A percentile compares a stretch with the other conserved stretches of the same genome.
These are phyloP conservation scores for Lasioglossum lativentre DNA, from an alignment of 2,888 invertebrate species.

Conservation along the genomic window DNA sequence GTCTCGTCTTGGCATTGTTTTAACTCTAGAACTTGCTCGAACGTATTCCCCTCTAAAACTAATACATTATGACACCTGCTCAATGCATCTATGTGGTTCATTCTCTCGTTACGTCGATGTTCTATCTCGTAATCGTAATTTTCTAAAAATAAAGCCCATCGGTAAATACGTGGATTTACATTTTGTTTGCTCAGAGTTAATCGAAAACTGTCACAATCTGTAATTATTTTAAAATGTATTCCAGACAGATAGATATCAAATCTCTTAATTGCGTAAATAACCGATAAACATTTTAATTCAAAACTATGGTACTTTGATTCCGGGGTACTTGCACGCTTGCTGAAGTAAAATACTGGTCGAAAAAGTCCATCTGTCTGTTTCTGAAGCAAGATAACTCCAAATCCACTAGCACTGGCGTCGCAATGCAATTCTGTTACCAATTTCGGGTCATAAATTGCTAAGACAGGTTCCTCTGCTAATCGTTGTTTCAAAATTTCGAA, in stretches of 20 bases:
- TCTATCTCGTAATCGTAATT: neutral
- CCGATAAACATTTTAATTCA: too few species aligned
- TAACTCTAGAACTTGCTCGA: too few species aligned
- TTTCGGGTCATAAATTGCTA: neutral
- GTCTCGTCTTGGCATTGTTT: too few species aligned
- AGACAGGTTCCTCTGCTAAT: neutral
- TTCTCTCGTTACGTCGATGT: neutral
- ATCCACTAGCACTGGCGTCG: neutral
- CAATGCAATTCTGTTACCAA: neutral
- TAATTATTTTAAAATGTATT: too few species aligned
- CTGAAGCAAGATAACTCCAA: too few species aligned
- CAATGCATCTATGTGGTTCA: conserved; percentile 1
- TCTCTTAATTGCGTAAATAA: too few species aligned
- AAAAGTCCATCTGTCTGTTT: too few species aligned
- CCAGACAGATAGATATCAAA: too few species aligned
- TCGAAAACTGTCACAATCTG: conserved; percentile 1
- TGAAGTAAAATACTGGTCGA: too few species aligned
- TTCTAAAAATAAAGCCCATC: neutral
- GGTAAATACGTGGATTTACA: conserved; percentile 14
- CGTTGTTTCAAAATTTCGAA: neutral
- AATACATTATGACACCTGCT: neutral
- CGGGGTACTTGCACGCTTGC: too few species aligned
- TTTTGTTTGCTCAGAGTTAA: conserved; percentile 1
- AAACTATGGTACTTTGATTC: too few species aligned
- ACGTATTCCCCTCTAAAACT: too few species aligned